These are phyloP conservation scores for Clarias platycephalus DNA, from an alignment of 2,797 vertebrate species.

Conservation along the genomic window DNA sequence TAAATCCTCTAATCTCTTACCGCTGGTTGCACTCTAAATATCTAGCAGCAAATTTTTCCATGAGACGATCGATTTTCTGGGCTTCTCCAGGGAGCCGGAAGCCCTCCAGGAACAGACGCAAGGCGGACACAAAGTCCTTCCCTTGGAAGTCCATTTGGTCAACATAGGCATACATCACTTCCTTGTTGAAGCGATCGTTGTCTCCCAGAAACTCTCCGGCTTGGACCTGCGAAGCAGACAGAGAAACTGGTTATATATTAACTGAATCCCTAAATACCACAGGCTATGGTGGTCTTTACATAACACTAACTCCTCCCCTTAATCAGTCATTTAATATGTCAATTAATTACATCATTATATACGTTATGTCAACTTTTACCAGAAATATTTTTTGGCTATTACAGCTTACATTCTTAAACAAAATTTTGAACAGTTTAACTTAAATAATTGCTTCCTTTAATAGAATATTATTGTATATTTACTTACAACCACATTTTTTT, in stretches of 20 bases:
- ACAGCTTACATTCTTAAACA: background rate
- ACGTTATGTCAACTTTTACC: background rate
- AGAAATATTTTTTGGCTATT: background rate
- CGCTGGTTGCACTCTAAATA: constrained; percentile 96
- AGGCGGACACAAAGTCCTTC: constrained; percentile 92
- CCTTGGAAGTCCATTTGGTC: constrained; percentile 94
- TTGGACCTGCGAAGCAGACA: constrained; percentile 62
- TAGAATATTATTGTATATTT: background rate
- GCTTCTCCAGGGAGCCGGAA: constrained; percentile 95
- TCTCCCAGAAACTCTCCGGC: constrained; percentile 93
- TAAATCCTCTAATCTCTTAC: constrained; percentile 66
- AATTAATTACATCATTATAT: background rate
- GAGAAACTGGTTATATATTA: background rate
- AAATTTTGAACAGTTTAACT: background rate
- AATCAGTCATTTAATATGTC: background rate
- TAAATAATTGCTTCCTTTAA: background rate
- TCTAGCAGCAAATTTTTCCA: constrained; percentile 99
- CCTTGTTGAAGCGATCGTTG: constrained; percentile 88
- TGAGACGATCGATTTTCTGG: constrained; percentile 95
- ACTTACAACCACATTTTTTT: background rate
- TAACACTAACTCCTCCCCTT: too few species aligned
- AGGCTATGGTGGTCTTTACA: background rate
- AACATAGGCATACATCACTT: constrained; percentile 95
- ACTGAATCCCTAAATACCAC: background rate
- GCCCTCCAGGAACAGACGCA: constrained; percentile 89